phyloP scores from a whole-genome alignment of 2,888 invertebrate species.

The Synanthedon vespiformis region DNA sequence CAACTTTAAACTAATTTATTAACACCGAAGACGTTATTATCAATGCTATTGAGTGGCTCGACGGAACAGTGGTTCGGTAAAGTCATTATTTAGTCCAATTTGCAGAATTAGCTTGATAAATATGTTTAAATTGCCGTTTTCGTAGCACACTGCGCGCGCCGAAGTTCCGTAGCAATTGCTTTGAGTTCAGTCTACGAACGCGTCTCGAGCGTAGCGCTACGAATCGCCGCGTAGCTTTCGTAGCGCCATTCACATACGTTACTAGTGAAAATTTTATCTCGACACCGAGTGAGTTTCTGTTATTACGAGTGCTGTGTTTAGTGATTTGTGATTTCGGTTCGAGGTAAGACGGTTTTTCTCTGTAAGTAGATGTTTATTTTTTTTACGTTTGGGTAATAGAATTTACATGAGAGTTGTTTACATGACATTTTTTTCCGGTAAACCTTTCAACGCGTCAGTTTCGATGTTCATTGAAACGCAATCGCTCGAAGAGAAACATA shows the following conservation, averaged over 20 bases:
- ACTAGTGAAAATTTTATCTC: too few relatives aligned
- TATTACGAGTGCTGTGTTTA: conserved; percentile 6
- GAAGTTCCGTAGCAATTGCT: conserved; percentile 30
- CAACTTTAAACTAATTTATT: conserved; percentile 49
- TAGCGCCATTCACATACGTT: not conserved
- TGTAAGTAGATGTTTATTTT: not conserved
- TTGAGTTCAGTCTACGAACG: conserved; percentile 34
- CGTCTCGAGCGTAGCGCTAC: conserved; percentile 18
- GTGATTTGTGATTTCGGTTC: conserved; percentile 5
- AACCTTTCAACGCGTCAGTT: not conserved
- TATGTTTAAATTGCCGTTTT: conserved; percentile 63
- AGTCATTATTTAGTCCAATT: conserved; percentile 66
- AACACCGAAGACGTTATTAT: conserved; percentile 41
- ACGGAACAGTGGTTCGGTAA: conserved; percentile 37
- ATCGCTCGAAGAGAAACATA: not conserved
- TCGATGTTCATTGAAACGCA: not conserved
- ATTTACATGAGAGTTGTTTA: conserved; percentile 6
- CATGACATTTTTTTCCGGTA: conserved; percentile 1
- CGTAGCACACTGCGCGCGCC: conserved; percentile 60
- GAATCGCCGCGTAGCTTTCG: conserved; percentile 11
- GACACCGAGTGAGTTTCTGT: not conserved
- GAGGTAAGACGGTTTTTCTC: not conserved
- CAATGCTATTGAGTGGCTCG: conserved; percentile 27
- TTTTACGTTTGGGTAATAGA: conserved; percentile 3
- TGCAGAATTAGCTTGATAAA: conserved; percentile 64